These are phyloP conservation scores for Echeneis naucrates DNA, from an alignment of 2,797 vertebrate species.

Conservation along the genomic window DNA sequence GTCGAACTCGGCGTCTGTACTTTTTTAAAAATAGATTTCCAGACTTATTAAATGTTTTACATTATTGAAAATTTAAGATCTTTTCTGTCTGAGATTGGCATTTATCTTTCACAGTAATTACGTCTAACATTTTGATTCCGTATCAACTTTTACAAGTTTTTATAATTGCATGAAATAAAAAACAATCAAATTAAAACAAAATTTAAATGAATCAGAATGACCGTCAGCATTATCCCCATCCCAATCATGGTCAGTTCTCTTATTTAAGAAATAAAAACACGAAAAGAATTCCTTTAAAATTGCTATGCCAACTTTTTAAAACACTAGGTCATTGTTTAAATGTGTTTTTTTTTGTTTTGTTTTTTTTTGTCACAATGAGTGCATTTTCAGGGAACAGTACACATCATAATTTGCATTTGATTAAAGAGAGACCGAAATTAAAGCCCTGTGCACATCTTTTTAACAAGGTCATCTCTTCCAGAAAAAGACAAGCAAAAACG, in stretches of 20 bases:
- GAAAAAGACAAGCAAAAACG: conserved; percentile 42
- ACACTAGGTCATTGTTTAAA: conserved; percentile 65
- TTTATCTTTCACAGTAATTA: not conserved
- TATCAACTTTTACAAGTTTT: not conserved
- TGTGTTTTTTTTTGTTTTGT: conserved; percentile 60
- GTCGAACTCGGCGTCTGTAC: conserved; percentile 5
- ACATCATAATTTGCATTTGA: conserved; percentile 83
- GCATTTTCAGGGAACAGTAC: conserved; percentile 66
- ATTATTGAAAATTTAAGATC: not conserved
- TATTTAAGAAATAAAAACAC: conserved; percentile 11
- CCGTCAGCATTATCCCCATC: not conserved
- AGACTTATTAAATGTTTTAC: conserved; percentile 15
- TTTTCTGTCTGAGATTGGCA: conserved; percentile 13
- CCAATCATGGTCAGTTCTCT: not conserved
- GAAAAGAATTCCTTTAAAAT: conserved; percentile 1
- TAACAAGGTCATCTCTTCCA: conserved; percentile 34
- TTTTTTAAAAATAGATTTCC: conserved; percentile 39
- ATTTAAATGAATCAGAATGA: not conserved
- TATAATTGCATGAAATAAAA: not conserved
- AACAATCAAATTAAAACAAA: not conserved
- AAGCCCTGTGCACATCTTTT: conserved; percentile 56
- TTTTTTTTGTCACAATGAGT: conserved; percentile 60
- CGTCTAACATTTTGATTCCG: conserved; percentile 1
- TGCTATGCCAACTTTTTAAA: conserved; percentile 43
- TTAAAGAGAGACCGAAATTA: conserved; percentile 72